phyloP scores from a whole-genome alignment of 2,113 vertebrate genomes.

The Channa argus region DNA sequence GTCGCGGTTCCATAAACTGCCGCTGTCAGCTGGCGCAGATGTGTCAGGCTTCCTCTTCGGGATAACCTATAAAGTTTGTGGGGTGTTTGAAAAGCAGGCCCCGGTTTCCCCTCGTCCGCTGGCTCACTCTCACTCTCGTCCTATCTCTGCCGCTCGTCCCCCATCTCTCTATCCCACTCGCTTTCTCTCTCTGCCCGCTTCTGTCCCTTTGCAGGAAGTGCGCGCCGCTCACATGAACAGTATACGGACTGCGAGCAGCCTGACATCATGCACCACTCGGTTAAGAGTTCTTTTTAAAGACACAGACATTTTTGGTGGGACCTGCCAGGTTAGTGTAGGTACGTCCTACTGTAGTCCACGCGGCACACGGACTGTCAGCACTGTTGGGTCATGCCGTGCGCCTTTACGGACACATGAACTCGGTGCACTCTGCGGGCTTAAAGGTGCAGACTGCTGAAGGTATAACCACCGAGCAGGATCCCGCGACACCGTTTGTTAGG shows the following conservation, averaged over 20 bases:
- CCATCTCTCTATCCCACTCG: conserved; percentile 62
- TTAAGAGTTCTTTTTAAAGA: conserved; percentile 83
- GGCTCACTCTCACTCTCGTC: conserved; percentile 59
- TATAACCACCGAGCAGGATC: background rate
- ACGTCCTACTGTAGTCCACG: conserved; percentile 33
- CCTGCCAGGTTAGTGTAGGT: conserved; percentile 39
- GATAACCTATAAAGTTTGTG: conserved; percentile 76
- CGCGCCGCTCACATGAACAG: conserved; percentile 81
- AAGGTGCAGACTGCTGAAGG: conserved; percentile 63
- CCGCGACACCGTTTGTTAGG: no score
- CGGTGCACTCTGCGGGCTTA: conserved; percentile 73
- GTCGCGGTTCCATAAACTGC: conserved; percentile 78
- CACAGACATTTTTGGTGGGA: conserved; percentile 70
- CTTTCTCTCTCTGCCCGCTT: conserved; percentile 66
- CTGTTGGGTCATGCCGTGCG: conserved; percentile 45
- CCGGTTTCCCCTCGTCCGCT: conserved; percentile 69
- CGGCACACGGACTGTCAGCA: conserved; percentile 28
- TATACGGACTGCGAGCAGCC: conserved; percentile 73
- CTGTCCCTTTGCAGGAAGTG: conserved; percentile 85
- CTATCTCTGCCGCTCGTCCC: conserved; percentile 65
- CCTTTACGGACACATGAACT: conserved; percentile 76
- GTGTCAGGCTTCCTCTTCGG: conserved; percentile 52
- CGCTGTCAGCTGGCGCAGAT: conserved; percentile 61
- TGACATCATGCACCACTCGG: conserved; percentile 82
- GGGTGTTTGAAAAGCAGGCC: conserved; percentile 65